Evolutionary conservation across 1,140 invertebrate genomes (phyloP), one percentile per base, ranked within the genome.

Genomic region (Ips typographus): DNA sequence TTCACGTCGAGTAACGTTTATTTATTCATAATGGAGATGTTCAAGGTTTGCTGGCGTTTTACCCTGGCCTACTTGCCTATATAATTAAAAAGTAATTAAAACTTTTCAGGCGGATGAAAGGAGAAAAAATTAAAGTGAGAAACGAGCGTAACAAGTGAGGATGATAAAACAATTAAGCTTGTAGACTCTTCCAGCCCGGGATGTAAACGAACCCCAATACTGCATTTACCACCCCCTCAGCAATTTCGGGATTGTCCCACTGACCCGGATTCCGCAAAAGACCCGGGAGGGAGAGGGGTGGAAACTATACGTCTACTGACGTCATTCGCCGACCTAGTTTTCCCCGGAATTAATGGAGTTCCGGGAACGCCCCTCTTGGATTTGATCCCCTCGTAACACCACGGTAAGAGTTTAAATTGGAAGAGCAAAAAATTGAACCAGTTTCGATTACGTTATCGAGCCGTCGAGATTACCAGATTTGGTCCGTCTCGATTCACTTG

Each of bases 301-400:
- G 5, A 5, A 4, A 55, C 37, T n/a, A 22, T 59, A 59, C 60
- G 67, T 66, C 57, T 68, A 69, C 42, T 64, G 63, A 58, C 55
- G 41, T 64, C 40, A 58, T 57, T 58, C 39, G 49, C 42, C 60
- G 60, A 62, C 60, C 60, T 44, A 62, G 43, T 62, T 62, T 59
- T 36, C 52, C 41, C 42, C 5, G 60, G 44, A 62, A 49, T 62
- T 62, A 49, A 49, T 62, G 36, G n/a, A 7, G 41, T 42, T 62
- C n/a, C 8, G 60, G 60, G 22, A 5, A 62, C 60, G 60, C 60
- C 42, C 60, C 22, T 22, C 22, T 22, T 22, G 22, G 22, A 22
- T 22, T 22, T 22, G 22, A 22, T 22, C 22, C 22, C 22, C 22
- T 22, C 22, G 22, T 22, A 22, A 22, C 22, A 22, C 22, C 22